phyloP scores from a whole-genome alignment of 2,797 vertebrate genomes.

The Heterohyrax brucei region DNA sequence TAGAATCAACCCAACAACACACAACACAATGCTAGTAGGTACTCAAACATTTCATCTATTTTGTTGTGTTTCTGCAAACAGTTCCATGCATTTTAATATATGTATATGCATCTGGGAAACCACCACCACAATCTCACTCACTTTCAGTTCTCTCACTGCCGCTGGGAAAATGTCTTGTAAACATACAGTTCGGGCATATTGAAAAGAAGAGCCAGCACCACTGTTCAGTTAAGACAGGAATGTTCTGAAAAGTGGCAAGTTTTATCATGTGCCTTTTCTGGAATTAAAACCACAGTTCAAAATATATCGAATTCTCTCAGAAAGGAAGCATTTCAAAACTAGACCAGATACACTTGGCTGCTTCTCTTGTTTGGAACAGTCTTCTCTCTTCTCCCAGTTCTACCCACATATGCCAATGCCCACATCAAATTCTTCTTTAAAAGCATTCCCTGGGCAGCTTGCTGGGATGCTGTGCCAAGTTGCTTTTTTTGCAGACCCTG shows the following conservation, averaged over 20 bases:
- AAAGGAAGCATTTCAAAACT: background rate
- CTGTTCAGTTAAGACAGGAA: background rate
- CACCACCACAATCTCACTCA: background rate
- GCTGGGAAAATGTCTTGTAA: background rate
- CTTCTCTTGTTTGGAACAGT: background rate
- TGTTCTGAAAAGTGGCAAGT: background rate
- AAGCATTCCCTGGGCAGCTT: background rate
- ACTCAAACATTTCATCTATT: background rate
- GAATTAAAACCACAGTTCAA: slow-evolving; percentile 36
- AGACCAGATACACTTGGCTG: slow-evolving; percentile 18
- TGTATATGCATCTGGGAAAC: background rate
- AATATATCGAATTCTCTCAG: background rate
- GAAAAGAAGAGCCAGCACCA: background rate
- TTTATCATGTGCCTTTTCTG: background rate
- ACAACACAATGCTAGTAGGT: background rate
- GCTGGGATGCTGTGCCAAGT: background rate
- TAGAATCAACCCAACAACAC: background rate
- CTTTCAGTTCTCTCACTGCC: background rate
- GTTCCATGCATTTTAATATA: background rate
- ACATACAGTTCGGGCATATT: background rate
- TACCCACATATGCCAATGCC: background rate
- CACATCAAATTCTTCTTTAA: background rate
- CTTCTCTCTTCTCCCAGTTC: background rate
- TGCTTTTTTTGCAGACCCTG: background rate
- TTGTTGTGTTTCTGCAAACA: background rate